phyloP scores from a whole-genome alignment of 2,888 invertebrate genomes.

The Drosophila kambysellisi region DNA sequence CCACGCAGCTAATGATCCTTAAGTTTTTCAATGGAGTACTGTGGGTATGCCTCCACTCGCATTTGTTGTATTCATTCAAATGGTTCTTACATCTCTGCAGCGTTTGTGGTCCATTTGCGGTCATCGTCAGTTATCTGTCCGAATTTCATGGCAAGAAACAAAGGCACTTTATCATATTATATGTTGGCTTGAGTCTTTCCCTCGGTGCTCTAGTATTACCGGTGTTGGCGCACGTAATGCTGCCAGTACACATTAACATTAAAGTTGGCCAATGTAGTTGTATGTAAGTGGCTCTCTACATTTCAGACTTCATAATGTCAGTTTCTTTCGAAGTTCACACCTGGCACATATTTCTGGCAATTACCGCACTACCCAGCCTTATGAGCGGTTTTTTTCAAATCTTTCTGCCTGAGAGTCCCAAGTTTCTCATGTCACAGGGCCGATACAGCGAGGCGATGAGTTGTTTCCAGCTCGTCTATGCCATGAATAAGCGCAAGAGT shows the following conservation, averaged over 20 bases:
- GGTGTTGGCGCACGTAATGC: constrained; percentile 89
- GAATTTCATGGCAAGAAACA: constrained; percentile 90
- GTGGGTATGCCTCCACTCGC: constrained; percentile 84
- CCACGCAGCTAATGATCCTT: constrained; percentile 88
- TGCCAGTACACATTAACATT: constrained; percentile 86
- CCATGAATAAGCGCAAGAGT: constrained; percentile 88
- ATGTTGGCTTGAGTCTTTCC: constrained; percentile 88
- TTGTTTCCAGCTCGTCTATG: constrained; percentile 87
- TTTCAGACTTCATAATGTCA: not conserved
- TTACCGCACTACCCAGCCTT: constrained; percentile 66
- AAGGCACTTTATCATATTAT: constrained; percentile 88
- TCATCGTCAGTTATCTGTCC: constrained; percentile 89
- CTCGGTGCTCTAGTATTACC: constrained; percentile 88
- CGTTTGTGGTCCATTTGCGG: constrained; percentile 90
- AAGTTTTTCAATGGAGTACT: constrained; percentile 90
- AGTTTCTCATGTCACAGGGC: constrained; percentile 81
- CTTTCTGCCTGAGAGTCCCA: constrained; percentile 82
- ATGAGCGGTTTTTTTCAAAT: constrained; percentile 60
- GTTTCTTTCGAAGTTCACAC: constrained; percentile 55
- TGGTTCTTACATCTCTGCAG: constrained; percentile 78
- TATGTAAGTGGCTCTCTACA: constrained; percentile 44
- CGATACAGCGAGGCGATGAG: constrained; percentile 72
- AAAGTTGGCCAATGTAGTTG: constrained; percentile 45
- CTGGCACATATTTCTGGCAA: constrained; percentile 75
- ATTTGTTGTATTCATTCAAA: not conserved